Conservation (phyloP, 2,113 vertebrate genomes). For the Rafetus swinhoei region DNA sequence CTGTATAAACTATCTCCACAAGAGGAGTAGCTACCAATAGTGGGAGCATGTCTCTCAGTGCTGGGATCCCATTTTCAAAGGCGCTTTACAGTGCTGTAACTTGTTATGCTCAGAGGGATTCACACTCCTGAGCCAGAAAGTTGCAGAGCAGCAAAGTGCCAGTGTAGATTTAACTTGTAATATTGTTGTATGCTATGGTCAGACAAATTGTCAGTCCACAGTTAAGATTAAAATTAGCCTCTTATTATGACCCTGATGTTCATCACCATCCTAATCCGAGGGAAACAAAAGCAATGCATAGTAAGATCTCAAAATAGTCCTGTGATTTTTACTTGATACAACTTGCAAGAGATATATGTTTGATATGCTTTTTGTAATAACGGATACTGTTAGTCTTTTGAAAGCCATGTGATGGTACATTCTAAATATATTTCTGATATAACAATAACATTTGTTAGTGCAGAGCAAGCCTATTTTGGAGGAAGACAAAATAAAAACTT, state of each 20-base stretch:
- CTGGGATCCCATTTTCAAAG: too few species aligned
- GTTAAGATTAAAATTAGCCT: not conserved
- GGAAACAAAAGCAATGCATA: not conserved
- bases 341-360: slow-evolving; percentile 21
- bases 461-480: slow-evolving; percentile 36
- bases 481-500: slow-evolving; percentile 1
- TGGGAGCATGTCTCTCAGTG: too few species aligned
- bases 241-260: not conserved
- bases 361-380: slow-evolving; percentile 23
- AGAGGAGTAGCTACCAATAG: too few species aligned
- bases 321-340: not conserved
- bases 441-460: slow-evolving; percentile 9
- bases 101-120: too few species aligned
- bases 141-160: too few species aligned
- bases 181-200: not conserved
- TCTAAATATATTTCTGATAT: slow-evolving; percentile 19
- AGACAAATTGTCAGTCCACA: not conserved
- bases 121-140: too few species aligned
- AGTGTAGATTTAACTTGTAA: not conserved
- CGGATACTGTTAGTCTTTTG: not conserved
- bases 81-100: too few species aligned
- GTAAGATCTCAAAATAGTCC: slow-evolving; percentile 1
- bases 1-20: too few species aligned
- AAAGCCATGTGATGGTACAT: slow-evolving; percentile 14
- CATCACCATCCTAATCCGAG: not conserved